phyloP scores from a whole-genome alignment of 2,797 vertebrate species.

The Stomatorhinus walkeri region DNA sequence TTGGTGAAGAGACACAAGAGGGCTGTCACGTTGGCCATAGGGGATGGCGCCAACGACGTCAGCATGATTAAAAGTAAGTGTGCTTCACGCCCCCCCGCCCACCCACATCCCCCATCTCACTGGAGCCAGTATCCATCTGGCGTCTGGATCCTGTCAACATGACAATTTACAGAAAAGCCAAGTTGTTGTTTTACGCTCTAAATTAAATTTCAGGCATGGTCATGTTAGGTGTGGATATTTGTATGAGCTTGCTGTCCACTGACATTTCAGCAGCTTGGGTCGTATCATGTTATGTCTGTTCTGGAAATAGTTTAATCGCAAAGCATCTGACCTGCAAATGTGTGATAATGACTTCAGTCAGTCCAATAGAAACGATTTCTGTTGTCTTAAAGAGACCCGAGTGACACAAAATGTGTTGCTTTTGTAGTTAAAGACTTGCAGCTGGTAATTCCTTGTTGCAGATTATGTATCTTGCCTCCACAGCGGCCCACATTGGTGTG shows the following conservation, averaged over 20 bases:
- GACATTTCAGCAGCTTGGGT: not conserved
- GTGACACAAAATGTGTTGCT: not conserved
- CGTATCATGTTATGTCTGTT: not conserved
- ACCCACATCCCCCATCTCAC: not conserved
- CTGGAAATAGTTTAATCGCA: not conserved
- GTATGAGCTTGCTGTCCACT: not conserved
- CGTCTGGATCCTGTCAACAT: not conserved
- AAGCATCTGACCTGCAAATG: not conserved
- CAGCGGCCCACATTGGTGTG: slow-evolving; percentile 70
- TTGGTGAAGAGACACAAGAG: slow-evolving; percentile 69
- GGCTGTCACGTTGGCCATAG: slow-evolving; percentile 66
- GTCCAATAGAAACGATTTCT: not conserved
- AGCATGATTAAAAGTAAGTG: slow-evolving; percentile 77
- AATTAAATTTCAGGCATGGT: not conserved
- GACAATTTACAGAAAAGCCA: not conserved
- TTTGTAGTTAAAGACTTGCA: not conserved
- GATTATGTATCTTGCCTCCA: not conserved
- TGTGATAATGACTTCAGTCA: not conserved
- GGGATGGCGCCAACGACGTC: slow-evolving; percentile 76
- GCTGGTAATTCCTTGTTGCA: not conserved
- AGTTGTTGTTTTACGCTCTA: not conserved
- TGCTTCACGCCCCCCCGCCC: not conserved
- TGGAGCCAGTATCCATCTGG: not conserved
- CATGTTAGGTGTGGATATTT: not conserved
- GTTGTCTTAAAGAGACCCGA: not conserved